Conservation (phyloP, 2,797 vertebrate genomes). For the Oreochromis mossambicus region DNA sequence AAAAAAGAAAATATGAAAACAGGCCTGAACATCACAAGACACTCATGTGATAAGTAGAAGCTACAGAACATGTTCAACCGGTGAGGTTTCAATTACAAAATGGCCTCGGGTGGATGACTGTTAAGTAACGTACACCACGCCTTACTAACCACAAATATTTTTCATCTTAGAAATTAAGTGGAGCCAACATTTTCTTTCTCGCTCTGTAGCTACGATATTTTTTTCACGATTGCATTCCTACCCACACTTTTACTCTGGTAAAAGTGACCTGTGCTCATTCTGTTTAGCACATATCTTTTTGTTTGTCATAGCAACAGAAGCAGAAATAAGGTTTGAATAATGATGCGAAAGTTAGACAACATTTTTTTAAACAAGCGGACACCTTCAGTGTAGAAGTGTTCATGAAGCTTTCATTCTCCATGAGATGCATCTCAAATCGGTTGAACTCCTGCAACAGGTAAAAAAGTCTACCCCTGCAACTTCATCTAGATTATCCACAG, state of each 20-base stretch:
- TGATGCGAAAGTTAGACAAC: not conserved
- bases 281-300: not conserved
- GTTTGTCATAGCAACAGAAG: not conserved
- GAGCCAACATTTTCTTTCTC: not conserved
- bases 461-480: not conserved
- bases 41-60: conserved; percentile 10
- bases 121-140: not conserved
- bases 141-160: not conserved
- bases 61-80: conserved; percentile 33
- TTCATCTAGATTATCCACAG: not conserved
- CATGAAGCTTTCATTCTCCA: conserved; percentile 9
- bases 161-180: not conserved
- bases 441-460: not conserved
- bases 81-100: conserved; percentile 4
- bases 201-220: not conserved
- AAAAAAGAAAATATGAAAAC: not conserved
- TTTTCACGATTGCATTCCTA: not conserved
- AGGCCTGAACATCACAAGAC: not conserved
- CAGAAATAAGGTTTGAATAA: not conserved
- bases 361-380: not conserved
- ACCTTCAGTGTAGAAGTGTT: not conserved
- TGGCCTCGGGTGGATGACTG: rapidly evolving
- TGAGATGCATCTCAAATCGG: not conserved
- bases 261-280: not conserved
- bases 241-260: not conserved